Base-by-base conservation (phyloP, 1,140 invertebrate genomes). In the Nixonia krombeini region DNA sequence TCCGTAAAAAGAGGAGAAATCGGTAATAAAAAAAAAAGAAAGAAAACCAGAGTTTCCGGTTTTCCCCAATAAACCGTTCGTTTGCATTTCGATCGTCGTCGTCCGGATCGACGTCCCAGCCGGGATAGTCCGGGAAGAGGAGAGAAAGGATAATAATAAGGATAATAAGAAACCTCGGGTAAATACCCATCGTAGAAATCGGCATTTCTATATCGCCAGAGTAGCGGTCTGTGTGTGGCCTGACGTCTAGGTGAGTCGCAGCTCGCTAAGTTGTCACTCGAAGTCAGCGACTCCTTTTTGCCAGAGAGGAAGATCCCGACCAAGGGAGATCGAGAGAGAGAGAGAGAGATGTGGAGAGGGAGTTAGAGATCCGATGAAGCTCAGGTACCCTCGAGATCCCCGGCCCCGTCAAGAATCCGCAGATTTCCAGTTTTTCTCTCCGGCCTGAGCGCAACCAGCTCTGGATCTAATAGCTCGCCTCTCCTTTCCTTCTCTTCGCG, bases 241-340 rank as follows among this genome's bases (percentile, higher is more conserved):
- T 51, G 71, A 78, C 67, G 59, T 33, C 62, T 74, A 82, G 77
- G 74, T 82, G 76, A 79, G 71, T 74, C 73, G 67, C 56, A 70
- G 74, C 79, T 82, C 76, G 81, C 79, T 79, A 79, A 81, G 79
- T 83, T 81, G 80, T 83, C 79, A 82, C 79, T 81, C 76, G 73
- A 52, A 40, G 37, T 51, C 49, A 51, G 49, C 49, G 49, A 51
- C 38, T 52, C 38, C 18, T 52, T 52, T 52, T 52, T 41, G 31
- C 26, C 40, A 10, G 18, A n/a, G n/a, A 44, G 18, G 28, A 31
- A 44, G 35, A 29, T 10, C 21, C 2, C 8, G 21, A 7, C 4
- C 21, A 15, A 46, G 28, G 21, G 33, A 28, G 37, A 31, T 17
- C 29, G 13, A 41, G 37, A 41, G 13, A 72, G 72, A 74, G 49